Conservation (phyloP, 2,888 invertebrate species). For the Antheraea yamamai region DNA sequence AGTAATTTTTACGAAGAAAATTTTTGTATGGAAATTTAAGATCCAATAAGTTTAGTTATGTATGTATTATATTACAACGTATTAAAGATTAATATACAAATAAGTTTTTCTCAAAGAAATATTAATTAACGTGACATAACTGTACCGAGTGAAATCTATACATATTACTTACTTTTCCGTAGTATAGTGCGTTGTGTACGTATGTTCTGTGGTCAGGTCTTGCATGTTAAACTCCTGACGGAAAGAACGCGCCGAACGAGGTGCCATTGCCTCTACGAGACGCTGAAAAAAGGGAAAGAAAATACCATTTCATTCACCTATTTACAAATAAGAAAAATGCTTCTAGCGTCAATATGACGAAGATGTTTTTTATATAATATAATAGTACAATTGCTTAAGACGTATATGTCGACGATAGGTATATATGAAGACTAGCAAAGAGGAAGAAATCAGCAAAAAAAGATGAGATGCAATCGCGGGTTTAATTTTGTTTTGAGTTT, state of each 20-base stretch:
- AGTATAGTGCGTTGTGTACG: constrained; percentile 85
- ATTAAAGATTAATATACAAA: neutral
- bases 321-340: neutral
- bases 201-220: constrained; percentile 85
- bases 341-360: too few relatives aligned
- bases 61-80: neutral
- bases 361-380: too few relatives aligned
- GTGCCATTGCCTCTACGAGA: constrained; percentile 86
- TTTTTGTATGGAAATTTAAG: neutral
- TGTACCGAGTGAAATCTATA: neutral
- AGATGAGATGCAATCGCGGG: too few relatives aligned
- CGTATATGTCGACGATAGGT: too few relatives aligned
- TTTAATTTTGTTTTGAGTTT: too few relatives aligned
- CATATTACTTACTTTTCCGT: constrained; percentile 82
- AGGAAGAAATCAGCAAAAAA: too few relatives aligned
- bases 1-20: neutral
- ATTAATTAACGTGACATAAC: neutral
- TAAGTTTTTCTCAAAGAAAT: neutral
- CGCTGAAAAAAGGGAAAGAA: constrained; percentile 76
- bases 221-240: constrained; percentile 91
- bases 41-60: neutral
- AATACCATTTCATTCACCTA: neutral
- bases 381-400: too few relatives aligned
- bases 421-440: too few relatives aligned
- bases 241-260: constrained; percentile 88